Conservation (phyloP, 2,797 vertebrate genomes). For the Phoeniculus purpureus region DNA sequence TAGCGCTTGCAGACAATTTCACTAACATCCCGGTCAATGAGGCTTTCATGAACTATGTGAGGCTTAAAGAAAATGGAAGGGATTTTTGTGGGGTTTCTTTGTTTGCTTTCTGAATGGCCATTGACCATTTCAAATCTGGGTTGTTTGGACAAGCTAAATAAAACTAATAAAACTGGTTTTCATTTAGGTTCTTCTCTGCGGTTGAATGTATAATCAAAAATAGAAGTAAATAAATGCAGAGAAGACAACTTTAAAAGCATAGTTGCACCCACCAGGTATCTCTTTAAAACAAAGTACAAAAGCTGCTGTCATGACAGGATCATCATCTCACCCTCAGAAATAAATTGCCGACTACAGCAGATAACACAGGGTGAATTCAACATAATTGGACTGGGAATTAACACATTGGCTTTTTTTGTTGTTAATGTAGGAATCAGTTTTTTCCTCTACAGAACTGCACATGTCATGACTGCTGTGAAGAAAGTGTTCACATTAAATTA, state of each 20-base stretch:
- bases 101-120: background rate
- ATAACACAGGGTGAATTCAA: background rate
- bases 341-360: background rate
- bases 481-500: background rate
- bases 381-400: background rate
- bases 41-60: background rate
- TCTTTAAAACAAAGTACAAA: background rate
- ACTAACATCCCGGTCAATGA: background rate
- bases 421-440: background rate
- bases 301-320: background rate
- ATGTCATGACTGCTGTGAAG: background rate
- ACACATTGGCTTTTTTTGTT: background rate
- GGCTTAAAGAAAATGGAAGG: background rate
- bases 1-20: background rate
- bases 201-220: background rate
- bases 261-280: background rate
- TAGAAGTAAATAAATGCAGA: background rate
- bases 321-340: background rate
- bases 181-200: background rate
- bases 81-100: background rate
- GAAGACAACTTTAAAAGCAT: background rate
- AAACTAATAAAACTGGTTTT: background rate
- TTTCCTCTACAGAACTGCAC: background rate
- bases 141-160: background rate
- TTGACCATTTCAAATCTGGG: accelerated